A percentile compares a stretch with the other conserved stretches of the same genome.
phyloP scores from a whole-genome alignment of 2,888 invertebrate genomes.

The Trissolcus japonicus region DNA sequence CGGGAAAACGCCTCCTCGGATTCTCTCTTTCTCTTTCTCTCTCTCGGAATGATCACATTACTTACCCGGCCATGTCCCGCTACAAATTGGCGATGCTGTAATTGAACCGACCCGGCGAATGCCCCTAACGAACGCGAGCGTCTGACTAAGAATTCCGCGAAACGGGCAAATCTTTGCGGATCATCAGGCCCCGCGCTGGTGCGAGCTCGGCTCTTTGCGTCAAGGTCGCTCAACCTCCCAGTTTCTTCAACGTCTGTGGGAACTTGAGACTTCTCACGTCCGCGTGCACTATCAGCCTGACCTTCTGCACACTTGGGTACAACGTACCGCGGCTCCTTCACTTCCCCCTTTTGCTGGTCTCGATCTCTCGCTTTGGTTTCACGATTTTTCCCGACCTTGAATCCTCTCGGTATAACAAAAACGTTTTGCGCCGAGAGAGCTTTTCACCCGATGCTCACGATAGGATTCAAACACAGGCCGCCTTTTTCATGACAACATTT shows the following conservation, averaged over 20 bases:
- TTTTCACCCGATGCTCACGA: neutral
- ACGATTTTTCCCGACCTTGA: constrained; percentile 18
- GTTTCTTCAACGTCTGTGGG: constrained; percentile 70
- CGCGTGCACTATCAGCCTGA: constrained; percentile 55
- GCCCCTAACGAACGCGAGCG: neutral
- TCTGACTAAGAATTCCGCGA: constrained; percentile 17
- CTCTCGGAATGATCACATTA: constrained; percentile 22
- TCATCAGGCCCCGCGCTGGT: constrained; percentile 27
- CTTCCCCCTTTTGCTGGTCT: constrained; percentile 16
- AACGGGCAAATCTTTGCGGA: constrained; percentile 26
- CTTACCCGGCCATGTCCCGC: neutral
- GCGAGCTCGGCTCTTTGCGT: constrained; percentile 54
- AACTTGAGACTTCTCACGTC: constrained; percentile 72
- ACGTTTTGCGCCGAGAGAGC: neutral
- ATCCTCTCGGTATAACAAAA: neutral
- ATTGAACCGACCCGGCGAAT: constrained; percentile 3
- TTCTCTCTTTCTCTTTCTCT: neutral
- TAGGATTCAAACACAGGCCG: neutral
- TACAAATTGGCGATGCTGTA: constrained; percentile 37
- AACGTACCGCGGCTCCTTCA: constrained; percentile 26
- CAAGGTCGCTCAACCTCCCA: constrained; percentile 63
- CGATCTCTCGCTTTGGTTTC: constrained; percentile 10
- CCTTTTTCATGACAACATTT: neutral
- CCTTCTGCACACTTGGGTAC: constrained; percentile 41
- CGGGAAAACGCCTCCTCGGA: neutral